Base-by-base conservation (phyloP, 2,888 invertebrate genomes). In the Acronicta leporina region DNA sequence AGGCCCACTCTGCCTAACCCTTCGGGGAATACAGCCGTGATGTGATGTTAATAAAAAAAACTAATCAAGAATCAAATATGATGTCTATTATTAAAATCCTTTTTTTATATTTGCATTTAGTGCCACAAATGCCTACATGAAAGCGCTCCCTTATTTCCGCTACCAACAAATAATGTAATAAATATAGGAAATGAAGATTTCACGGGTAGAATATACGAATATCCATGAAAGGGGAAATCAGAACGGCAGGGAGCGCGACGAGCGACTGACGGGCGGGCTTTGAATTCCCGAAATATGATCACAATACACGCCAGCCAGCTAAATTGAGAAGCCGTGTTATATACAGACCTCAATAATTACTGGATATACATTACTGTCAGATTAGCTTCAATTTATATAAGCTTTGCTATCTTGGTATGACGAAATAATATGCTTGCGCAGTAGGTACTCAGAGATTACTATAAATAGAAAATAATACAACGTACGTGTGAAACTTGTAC, bases 211-310 rank as follows among this genome's bases (percentile, higher is more conserved):
- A 61, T 62, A 44, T 30, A 46, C 53, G 40, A 41, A 60, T 15
- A 59, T 53, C 53, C n/a, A 33, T 61, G 55, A 59, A 65, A 46
- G 49, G 54, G 41, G 40, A 60, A 61, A 65, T 56, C 55, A 51
- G 33, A 35, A 35, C 15, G 41, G 30, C 20, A 48, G 52, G 42
- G 45, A 47, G 20, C 35, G 16, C 43, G 27, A 42, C 25, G 41
- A 56, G 54, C 43, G 41, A 64, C 51, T 20, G 63, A 57, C 14
- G 48, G 41, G 41, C 30, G 47, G 35, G 42, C 56, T 52, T 57
- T 61, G 46, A 63, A 59, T 72, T 27, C 41, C 6, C 46, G 41
- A 64, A 74, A 65, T 50, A 64, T 44, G 16, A 60, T 50, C 44
- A 67, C 60, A 60, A 44, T 63, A 13, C 42, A 40, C 49, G 27